Evolutionary conservation across 2,888 invertebrate genomes (phyloP), one percentile per base, ranked within the genome.

Genomic region (Rhagophthalmus giganteus): DNA sequence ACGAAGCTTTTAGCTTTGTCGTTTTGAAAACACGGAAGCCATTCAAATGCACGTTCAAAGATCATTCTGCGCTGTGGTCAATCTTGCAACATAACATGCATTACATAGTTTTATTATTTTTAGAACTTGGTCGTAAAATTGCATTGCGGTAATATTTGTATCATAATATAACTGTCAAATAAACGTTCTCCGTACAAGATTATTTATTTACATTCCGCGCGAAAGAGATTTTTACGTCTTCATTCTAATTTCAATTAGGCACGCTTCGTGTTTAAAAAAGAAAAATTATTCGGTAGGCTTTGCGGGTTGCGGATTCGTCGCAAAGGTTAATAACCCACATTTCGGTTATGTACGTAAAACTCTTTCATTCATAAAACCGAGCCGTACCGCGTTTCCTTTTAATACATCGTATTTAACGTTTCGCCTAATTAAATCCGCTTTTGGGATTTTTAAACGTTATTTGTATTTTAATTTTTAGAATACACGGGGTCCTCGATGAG

Each of bases 11-110:
- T 38, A 51, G 39, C 38, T 44, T 51, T 48, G 37, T 51, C 38
- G 51, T 46, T 53, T 48, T 31, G 37, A 54, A 54, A 54, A 48
- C 53, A 54, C 48, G 53, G 53, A 54, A 54, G 48, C 53, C 48
- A 45, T 39, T 44, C 40, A 5, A 51, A 51, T 45, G 47, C 41
- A 41, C 32, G 46, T 47, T 47, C 53, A 47, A 53, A 48, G 53
- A 54, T 27, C 44, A 38, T 48, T 47, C 44, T 34, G 53, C 37
- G 47, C 44, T 48, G 47, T 35, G 47, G 53, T 48, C 40, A 38
- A 11, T 45, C 33, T 33, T 52, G 42, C 41, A 30, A 37, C 42
- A 35, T n/a, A n/a, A n/a, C n/a, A n/a, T n/a, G n/a, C n/a, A n/a
- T n/a, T n/a, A n/a, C n/a, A n/a, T n/a, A n/a, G n/a, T 30, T 37